These are phyloP conservation scores for Hyla sarda DNA, from an alignment of 2,113 vertebrate genomes.

Conservation along the genomic window DNA sequence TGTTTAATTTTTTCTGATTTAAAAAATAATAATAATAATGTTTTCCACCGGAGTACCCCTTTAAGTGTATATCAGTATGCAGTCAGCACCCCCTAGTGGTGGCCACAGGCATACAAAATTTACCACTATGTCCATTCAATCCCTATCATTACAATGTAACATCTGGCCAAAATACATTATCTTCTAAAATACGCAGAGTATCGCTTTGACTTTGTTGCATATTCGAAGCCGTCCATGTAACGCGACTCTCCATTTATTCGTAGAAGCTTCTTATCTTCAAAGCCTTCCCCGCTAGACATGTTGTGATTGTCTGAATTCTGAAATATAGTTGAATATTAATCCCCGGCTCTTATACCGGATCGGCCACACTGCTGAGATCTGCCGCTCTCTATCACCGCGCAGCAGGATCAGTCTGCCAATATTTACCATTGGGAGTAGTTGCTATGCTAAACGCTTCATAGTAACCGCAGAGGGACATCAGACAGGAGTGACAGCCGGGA, in stretches of 20 bases:
- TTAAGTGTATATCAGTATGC: no score
- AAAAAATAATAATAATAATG: no score
- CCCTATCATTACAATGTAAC: no score
- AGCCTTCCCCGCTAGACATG: neutral
- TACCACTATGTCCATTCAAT: no score
- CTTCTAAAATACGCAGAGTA: neutral
- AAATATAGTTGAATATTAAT: neutral
- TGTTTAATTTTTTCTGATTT: no score
- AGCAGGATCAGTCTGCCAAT: neutral
- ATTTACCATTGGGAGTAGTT: neutral
- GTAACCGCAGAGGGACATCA: neutral
- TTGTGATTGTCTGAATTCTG: neutral
- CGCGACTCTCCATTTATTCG: neutral
- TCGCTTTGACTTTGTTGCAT: neutral
- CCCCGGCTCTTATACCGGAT: neutral
- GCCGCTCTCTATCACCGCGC: neutral
- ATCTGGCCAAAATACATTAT: neutral
- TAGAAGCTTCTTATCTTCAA: slow-evolving; percentile 6
- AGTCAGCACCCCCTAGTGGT: no score
- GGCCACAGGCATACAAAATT: no score
- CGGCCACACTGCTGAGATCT: neutral
- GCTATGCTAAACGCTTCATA: neutral
- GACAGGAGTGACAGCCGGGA: neutral
- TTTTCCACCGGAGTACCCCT: no score
- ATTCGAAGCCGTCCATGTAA: no score